Evolutionary conservation across 2,113 vertebrate species (phyloP).

Genomic region (Columbina picui): DNA sequence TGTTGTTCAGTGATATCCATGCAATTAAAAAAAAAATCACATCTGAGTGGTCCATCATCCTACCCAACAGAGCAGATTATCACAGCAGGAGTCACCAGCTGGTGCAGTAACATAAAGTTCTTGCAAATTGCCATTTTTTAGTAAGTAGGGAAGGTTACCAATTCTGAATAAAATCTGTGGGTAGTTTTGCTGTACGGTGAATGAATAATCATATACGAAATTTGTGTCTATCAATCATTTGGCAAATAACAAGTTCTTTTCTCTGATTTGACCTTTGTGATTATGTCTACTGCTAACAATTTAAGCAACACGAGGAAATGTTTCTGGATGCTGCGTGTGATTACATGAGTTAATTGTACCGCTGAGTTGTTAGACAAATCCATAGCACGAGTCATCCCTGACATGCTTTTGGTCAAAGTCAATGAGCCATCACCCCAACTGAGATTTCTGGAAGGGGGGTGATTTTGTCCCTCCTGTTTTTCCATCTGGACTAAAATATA

Average conservation of each 20-base stretch:
- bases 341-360: neutral
- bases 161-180: neutral
- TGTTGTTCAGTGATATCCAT: neutral
- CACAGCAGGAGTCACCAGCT: neutral
- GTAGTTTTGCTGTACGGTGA: neutral
- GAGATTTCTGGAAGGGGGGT: neutral
- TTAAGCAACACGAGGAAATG: neutral
- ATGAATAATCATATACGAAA: neutral
- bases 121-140: neutral
- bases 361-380: neutral
- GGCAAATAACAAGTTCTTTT: neutral
- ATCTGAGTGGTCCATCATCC: neutral
- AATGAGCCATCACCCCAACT: neutral
- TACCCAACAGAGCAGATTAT: neutral
- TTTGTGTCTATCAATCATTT: neutral
- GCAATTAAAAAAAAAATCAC: neutral
- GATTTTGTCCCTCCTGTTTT: neutral
- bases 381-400: neutral
- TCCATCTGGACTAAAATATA: neutral
- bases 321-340: neutral
- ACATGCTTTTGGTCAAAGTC: neutral
- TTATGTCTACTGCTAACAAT: neutral
- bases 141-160: neutral
- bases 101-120: neutral
- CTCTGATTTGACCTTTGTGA: neutral